Evolutionary conservation across 2,797 vertebrate species (phyloP).

Genomic region (Malacoraja senta): DNA sequence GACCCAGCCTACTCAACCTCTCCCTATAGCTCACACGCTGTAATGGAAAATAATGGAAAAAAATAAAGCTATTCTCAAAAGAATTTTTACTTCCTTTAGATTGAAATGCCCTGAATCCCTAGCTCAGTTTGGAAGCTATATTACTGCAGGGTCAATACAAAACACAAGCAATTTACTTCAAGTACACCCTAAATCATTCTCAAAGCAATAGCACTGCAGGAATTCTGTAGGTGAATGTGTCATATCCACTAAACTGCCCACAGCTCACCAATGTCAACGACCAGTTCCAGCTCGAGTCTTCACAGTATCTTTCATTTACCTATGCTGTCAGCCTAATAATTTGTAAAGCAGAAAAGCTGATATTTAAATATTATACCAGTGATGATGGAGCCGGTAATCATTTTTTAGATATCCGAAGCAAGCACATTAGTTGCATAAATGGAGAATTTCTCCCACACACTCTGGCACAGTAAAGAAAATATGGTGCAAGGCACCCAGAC

Average conservation of each 20-base stretch:
- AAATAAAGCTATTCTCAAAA: background rate
- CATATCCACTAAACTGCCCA: background rate
- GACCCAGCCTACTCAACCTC: no score
- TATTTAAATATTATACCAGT: background rate
- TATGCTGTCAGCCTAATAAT: background rate
- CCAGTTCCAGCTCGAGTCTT: background rate
- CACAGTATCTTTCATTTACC: no score
- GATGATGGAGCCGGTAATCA: background rate
- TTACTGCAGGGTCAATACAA: background rate
- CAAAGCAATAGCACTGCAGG: background rate
- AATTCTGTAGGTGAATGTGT: background rate
- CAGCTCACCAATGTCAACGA: background rate
- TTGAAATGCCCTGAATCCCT: background rate
- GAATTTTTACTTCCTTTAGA: background rate
- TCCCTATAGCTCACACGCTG: background rate
- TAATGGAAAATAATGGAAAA: background rate
- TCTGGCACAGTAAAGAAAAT: background rate
- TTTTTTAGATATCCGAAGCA: background rate
- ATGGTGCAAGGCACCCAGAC: background rate
- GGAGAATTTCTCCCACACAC: background rate
- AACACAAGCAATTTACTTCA: background rate
- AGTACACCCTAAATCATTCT: background rate
- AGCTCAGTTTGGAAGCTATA: no score
- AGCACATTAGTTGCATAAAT: constrained; percentile 20
- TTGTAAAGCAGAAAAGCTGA: background rate